Base-by-base conservation (phyloP, 2,888 invertebrate species). In the Xanthorhoe spadicearia region DNA sequence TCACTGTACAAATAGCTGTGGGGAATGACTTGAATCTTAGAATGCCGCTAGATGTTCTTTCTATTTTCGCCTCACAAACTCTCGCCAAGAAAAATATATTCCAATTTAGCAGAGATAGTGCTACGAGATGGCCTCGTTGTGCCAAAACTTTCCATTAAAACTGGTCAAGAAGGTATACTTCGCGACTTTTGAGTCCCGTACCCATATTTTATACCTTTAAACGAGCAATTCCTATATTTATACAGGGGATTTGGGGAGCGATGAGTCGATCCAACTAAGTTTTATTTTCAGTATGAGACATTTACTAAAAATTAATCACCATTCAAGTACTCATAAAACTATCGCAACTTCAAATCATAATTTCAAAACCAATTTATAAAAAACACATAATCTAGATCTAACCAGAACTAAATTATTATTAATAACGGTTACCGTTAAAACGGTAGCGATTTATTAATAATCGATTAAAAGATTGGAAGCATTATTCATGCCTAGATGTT, bases 1-100 rank as follows among this genome's bases (percentile, higher is more conserved):
- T 87, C 86, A 82, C 79, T 79, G 74, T 81, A 83, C 86, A 88
- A 88, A 89, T 86, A 87, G 85, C 87, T 82, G 78, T 69, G 76
- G 81, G 86, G 82, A 81, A 86, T 83, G 83, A 83, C 81, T 83
- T 79, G 82, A 84, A 84, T 86, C 83, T 84, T 79, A 78, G 82
- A 80, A 80, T 82, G 81, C 81, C 79, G 72, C 77, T 77, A 76
- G 77, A 80, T 84, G 80, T 81, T 81, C 80, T 82, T 80, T 82
- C 78, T 81, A 77, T 83, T 83, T 84, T 80, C 74, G 68, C 68
- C 72, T 68, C 69, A 74, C 70, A 74, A 74, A 78, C 77, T 76
- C 69, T 64, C 66, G 67, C 75, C 70, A 73, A 77, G 82, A 79
- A 82, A 86, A 83, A 82, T 83, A 81, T 83, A 83, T 82, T 81